Percentiles rank a stretch among this genome's conserved stretches.
Evolutionary conservation across 2,797 vertebrate species (phyloP).

Genomic region (Brachyrhaphis roseni): DNA sequence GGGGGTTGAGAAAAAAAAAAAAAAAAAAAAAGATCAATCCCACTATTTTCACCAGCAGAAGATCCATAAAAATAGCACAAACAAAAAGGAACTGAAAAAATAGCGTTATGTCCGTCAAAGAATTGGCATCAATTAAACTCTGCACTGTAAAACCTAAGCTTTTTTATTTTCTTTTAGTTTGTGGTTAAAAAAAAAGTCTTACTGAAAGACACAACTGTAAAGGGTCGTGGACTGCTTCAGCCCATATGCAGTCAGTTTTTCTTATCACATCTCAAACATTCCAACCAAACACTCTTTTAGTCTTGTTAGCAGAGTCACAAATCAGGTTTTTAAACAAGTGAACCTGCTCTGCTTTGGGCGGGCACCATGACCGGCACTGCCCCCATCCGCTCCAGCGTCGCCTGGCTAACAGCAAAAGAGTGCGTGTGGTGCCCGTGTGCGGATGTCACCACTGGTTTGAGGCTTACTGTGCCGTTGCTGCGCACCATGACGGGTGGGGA

Average conservation of each 20-base stretch:
- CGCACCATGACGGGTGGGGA: slow-evolving; percentile 86
- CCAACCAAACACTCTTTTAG: slow-evolving; percentile 23
- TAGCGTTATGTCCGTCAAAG: slow-evolving; percentile 29
- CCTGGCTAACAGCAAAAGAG: slow-evolving; percentile 92
- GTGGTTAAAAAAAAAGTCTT: slow-evolving; percentile 52
- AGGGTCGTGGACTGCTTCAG: slow-evolving; percentile 65
- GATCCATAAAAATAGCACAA: slow-evolving; percentile 16
- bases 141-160: slow-evolving; percentile 62
- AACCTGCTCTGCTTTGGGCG: slow-evolving; percentile 94
- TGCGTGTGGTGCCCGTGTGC: slow-evolving; percentile 85
- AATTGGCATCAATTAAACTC: slow-evolving; percentile 78
- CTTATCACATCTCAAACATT: slow-evolving; percentile 33
- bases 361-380: slow-evolving; percentile 97
- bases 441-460: slow-evolving; percentile 83
- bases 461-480: slow-evolving; percentile 89
- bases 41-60: slow-evolving; percentile 14
- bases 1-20: slow-evolving; percentile 18
- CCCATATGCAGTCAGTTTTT: slow-evolving; percentile 45
- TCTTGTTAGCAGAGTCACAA: slow-evolving; percentile 25
- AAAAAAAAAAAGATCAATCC: slow-evolving; percentile 3
- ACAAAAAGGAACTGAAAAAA: slow-evolving; percentile 18
- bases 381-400: slow-evolving; percentile 93
- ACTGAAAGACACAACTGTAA: slow-evolving; percentile 67
- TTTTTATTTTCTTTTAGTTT: slow-evolving; percentile 33
- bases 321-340: slow-evolving; percentile 83